Percentiles rank a stretch among this genome's conserved stretches.
These are phyloP conservation scores for Cheilosia impressa DNA, from an alignment of 2,888 invertebrate species.

Conservation along the genomic window DNA sequence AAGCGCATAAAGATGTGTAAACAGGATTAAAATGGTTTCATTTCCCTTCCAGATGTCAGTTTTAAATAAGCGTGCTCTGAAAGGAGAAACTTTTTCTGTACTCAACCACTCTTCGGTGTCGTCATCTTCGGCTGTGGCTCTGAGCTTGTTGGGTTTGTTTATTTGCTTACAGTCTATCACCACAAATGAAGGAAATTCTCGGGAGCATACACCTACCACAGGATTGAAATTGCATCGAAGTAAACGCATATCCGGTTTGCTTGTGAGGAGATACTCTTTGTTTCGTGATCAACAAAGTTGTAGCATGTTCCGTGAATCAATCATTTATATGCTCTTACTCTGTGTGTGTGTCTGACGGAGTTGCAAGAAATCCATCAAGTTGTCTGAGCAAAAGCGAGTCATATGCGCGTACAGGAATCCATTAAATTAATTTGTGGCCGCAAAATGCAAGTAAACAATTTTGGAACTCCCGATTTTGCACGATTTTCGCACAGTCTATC, in stretches of 20 bases:
- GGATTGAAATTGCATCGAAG: slow-evolving; percentile 22
- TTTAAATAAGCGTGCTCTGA: slow-evolving; percentile 40
- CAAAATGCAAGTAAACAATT: slow-evolving; percentile 2
- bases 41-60: slow-evolving; percentile 57
- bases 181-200: slow-evolving; percentile 4
- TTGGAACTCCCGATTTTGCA: background rate
- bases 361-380: background rate
- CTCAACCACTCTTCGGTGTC: background rate
- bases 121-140: background rate
- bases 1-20: slow-evolving; percentile 54
- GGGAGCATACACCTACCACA: background rate
- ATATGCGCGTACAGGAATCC: background rate
- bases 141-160: background rate
- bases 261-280: background rate
- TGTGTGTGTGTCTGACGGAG: background rate
- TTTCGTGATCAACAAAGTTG: slow-evolving; percentile 23
- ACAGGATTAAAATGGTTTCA: slow-evolving; percentile 61
- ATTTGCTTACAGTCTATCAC: background rate
- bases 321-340: background rate
- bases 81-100: slow-evolving; percentile 38
- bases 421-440: background rate
- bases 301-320: background rate
- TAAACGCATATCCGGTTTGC: background rate
- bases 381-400: background rate
- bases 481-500: background rate